A percentile compares a stretch with the other conserved stretches of the same genome.
Evolutionary conservation across 2,888 invertebrate species (phyloP).

Genomic region (Andrena hattorfiana): DNA sequence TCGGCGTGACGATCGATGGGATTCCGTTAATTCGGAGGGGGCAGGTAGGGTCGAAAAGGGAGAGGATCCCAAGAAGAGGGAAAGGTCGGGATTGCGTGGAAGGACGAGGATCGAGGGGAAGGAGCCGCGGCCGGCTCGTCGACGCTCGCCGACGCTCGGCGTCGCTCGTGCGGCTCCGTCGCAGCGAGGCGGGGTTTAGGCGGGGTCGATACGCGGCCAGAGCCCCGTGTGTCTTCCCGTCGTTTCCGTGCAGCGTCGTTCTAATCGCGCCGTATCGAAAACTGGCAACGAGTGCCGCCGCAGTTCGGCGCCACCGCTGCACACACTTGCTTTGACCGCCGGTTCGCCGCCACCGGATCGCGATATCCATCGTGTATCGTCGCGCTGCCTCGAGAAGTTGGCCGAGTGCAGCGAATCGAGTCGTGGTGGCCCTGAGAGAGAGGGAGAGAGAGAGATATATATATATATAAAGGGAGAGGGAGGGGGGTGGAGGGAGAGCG

Average conservation of each 20-base stretch:
- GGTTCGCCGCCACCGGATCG: conserved; percentile 22
- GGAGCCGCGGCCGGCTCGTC: conserved; percentile 41
- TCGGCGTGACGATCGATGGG: background rate
- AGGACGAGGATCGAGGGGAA: conserved; percentile 40
- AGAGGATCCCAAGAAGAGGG: conserved; percentile 15
- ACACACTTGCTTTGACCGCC: conserved; percentile 44
- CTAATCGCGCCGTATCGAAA: conserved; percentile 72
- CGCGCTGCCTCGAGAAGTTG: conserved; percentile 35
- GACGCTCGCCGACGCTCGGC: conserved; percentile 74
- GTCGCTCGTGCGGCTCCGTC: conserved; percentile 72
- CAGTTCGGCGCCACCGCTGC: conserved; percentile 64
- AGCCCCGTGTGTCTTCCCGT: conserved; percentile 69
- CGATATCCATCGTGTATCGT: conserved; percentile 60
- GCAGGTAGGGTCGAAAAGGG: background rate
- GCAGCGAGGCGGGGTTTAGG: conserved; percentile 82
- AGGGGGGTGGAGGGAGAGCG: conserved; percentile 15
- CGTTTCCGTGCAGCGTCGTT: conserved; percentile 76
- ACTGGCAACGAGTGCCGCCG: conserved; percentile 56
- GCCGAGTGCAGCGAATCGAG: conserved; percentile 52
- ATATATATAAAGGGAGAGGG: conserved; percentile 23
- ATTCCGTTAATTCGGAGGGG: background rate
- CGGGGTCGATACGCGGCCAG: conserved; percentile 81
- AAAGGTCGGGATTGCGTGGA: conserved; percentile 28
- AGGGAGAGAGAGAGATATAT: background rate
- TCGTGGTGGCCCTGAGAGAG: conserved; percentile 29